Evolutionary conservation across 2,797 vertebrate species (phyloP).

Genomic region (Erethizon dorsatum): DNA sequence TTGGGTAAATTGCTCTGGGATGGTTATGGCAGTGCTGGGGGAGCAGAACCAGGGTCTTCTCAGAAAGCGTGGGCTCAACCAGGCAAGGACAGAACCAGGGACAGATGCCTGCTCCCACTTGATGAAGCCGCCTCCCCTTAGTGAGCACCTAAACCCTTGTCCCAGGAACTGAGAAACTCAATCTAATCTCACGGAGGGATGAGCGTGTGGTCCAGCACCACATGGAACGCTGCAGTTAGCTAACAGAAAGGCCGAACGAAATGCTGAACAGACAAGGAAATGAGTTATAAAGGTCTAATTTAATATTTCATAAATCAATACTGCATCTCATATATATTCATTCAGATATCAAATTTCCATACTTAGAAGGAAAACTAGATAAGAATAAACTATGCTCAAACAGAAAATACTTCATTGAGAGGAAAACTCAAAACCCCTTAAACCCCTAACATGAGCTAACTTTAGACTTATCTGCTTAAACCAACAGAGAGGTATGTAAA

Average conservation of each 20-base stretch:
- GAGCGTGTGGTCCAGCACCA: not conserved
- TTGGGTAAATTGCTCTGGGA: not conserved
- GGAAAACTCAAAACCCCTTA: constrained; percentile 11
- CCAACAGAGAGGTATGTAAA: not conserved
- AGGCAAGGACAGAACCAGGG: not conserved
- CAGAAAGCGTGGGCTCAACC: not conserved
- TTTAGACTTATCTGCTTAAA: not conserved
- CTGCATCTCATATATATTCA: not conserved
- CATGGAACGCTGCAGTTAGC: not conserved
- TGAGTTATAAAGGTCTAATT: not conserved
- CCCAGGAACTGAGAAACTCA: constrained; percentile 1
- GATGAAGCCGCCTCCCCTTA: not conserved
- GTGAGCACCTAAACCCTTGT: not conserved
- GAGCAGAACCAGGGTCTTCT: not conserved
- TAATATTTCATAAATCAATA: constrained; percentile 30
- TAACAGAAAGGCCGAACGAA: not conserved
- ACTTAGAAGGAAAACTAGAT: constrained; percentile 17
- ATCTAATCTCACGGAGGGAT: not conserved
- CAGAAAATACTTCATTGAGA: constrained; percentile 34
- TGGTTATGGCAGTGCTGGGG: not conserved
- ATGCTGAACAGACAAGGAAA: not conserved
- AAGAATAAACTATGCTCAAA: constrained; percentile 18
- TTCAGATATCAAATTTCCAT: constrained; percentile 6
- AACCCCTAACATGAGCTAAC: not conserved
- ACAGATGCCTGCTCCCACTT: not conserved